Evolutionary conservation across 2,113 vertebrate genomes (phyloP), one percentile per base, ranked within the genome.

Genomic region (Tiliqua scincoides): DNA sequence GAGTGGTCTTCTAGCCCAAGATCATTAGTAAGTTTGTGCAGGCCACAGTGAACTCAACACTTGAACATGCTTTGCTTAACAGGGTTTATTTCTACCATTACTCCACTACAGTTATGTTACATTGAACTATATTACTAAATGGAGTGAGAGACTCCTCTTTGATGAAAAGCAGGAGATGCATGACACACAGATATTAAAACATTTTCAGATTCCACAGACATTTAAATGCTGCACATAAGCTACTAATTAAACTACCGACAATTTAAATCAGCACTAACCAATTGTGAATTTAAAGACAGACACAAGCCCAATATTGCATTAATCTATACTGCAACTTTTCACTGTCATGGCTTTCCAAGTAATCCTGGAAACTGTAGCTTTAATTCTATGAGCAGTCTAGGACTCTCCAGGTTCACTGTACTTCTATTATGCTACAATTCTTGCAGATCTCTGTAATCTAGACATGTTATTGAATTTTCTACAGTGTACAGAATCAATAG

Each of bases 1-100:
- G 54, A 83, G 73, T 62, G 37, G 82, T 35, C 59, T 43, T 12
- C 15, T 79, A 40, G 32, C n/a, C 54, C 37, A 30, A 14, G 15
- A 54, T 57, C 27, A 40, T 37, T 57, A 40, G 35, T 14, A 83
- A 23, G 74, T 4, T 40, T 23, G 2, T 65, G 23, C 48, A 17
- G 65, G 65, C 61, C 23, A 48, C 21, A 20, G 18, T 10, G 63
- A 17, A 0, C n/a, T 40, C 35, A 83, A 70, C 59, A 43, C 4
- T 25, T 12, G 59, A 57, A 67, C 40, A 73, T 8, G 54, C 0
- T 0, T 35, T 68, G 74, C 23, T 68, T 82, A 0, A 81, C 37
- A 70, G 25, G 59, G 17, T 71, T 84, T 83, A 83, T 23, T 30
- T 82, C 27, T 79, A 23, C 65, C 71, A 89, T n/a, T 79, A 86